Conservation (phyloP, 2,113 vertebrate species). For the Zosterops lateralis region DNA sequence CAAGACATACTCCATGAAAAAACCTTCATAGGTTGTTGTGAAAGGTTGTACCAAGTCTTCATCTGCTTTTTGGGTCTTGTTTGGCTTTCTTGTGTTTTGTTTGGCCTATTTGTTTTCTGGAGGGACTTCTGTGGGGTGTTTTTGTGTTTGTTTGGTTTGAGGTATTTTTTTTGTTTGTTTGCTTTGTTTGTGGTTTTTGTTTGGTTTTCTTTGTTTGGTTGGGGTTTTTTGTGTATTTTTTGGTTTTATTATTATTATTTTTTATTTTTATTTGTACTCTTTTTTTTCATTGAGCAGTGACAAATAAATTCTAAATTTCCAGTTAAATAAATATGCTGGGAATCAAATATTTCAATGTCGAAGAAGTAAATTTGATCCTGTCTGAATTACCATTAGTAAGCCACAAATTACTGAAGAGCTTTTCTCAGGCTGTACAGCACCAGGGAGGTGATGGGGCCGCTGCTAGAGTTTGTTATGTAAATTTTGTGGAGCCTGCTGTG, state of each 20-base stretch:
- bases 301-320: not conserved
- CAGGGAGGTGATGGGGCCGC: not conserved
- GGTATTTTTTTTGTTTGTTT: not conserved
- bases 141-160: too few species aligned
- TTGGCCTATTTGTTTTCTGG: not conserved
- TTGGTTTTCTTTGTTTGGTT: not conserved
- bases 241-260: not conserved
- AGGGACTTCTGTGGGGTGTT: rapidly evolving
- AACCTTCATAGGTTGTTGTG: rapidly evolving
- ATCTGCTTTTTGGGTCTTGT: not conserved
- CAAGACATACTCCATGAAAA: not conserved
- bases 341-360: not conserved
- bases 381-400: not conserved
- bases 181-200: not conserved
- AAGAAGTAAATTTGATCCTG: not conserved
- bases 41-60: rapidly evolving
- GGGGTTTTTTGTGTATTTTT: too few species aligned
- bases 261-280: not conserved
- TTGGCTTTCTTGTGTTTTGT: not conserved
- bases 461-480: not conserved
- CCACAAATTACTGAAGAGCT: not conserved
- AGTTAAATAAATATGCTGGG: not conserved
- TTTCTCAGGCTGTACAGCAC: not conserved
- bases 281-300: not conserved
- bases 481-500: not conserved